Evolutionary conservation across 2,797 vertebrate genomes (phyloP).

Genomic region (Anguilla pacifica): DNA sequence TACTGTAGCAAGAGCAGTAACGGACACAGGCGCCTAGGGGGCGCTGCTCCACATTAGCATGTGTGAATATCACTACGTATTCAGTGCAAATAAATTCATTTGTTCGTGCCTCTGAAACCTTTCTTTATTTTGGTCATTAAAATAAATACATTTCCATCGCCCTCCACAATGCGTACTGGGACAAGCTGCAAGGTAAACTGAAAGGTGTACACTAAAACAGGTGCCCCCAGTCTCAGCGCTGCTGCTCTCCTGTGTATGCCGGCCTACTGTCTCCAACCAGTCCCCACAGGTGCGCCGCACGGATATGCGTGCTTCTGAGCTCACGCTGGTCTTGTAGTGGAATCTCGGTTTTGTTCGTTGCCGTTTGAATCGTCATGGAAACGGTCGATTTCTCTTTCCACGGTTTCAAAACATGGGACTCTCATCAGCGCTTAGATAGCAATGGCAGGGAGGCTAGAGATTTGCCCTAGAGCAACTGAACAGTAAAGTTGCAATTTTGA

Average conservation of each 20-base stretch:
- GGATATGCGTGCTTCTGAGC: not conserved
- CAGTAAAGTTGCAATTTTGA: too few relatives aligned
- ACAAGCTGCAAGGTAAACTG: slow-evolving; percentile 5
- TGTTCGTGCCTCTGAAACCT: slow-evolving; percentile 27
- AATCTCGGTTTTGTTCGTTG: not conserved
- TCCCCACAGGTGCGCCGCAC: not conserved
- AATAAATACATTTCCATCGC: slow-evolving; percentile 74
- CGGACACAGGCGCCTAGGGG: not conserved
- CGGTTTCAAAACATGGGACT: too few relatives aligned
- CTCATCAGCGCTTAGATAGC: too few relatives aligned
- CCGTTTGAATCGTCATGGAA: not conserved
- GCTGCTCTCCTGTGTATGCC: not conserved
- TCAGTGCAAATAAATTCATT: not conserved
- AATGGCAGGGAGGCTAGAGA: too few relatives aligned
- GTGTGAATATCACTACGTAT: not conserved
- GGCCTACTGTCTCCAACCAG: not conserved
- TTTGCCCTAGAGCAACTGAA: too few relatives aligned
- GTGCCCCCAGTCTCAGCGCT: not conserved
- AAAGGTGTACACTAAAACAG: not conserved
- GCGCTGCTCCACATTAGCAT: not conserved
- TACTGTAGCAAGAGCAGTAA: not conserved
- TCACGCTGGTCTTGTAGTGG: not conserved
- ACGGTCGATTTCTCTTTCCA: not conserved
- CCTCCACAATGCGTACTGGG: slow-evolving; percentile 66
- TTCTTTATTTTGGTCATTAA: slow-evolving; percentile 71